phyloP scores from a whole-genome alignment of 2,113 vertebrate genomes.

The Cynocephalus volans region DNA sequence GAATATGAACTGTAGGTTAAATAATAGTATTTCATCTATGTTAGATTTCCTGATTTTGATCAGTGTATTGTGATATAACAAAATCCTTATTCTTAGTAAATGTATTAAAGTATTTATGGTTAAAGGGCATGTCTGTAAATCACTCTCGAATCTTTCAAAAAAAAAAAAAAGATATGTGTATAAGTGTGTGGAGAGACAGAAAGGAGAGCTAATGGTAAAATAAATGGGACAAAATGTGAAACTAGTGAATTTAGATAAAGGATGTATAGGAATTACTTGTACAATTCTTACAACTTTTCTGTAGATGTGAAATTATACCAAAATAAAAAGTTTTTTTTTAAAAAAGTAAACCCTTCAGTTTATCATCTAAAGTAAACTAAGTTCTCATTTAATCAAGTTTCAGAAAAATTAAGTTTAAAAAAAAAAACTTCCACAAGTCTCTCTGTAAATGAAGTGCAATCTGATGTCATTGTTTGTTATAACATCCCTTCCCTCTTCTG shows the following conservation, averaged over 20 bases:
- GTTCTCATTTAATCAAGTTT: slow-evolving; percentile 49
- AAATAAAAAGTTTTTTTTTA: neutral
- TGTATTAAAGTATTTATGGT: neutral
- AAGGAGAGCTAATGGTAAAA: neutral
- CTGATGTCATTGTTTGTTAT: neutral
- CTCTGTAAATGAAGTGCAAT: neutral
- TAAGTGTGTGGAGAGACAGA: neutral
- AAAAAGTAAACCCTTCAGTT: neutral
- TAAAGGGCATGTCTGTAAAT: neutral
- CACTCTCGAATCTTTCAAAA: slow-evolving; percentile 38
- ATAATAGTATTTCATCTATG: neutral
- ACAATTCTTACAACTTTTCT: neutral
- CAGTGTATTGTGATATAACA: neutral
- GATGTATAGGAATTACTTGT: neutral
- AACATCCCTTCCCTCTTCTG: neutral
- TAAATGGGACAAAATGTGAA: slow-evolving; percentile 14
- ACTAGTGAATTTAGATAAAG: neutral
- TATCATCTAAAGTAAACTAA: slow-evolving; percentile 41
- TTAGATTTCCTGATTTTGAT: slow-evolving; percentile 54
- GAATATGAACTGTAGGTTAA: slow-evolving; percentile 1
- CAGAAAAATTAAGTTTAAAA: slow-evolving; percentile 19
- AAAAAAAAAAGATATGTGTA: neutral
- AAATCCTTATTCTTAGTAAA: slow-evolving; percentile 44
- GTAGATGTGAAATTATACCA: slow-evolving; percentile 43
- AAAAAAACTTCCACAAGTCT: neutral